Base-by-base conservation (phyloP, 2,113 vertebrate species). In the Poecilia latipinna region DNA sequence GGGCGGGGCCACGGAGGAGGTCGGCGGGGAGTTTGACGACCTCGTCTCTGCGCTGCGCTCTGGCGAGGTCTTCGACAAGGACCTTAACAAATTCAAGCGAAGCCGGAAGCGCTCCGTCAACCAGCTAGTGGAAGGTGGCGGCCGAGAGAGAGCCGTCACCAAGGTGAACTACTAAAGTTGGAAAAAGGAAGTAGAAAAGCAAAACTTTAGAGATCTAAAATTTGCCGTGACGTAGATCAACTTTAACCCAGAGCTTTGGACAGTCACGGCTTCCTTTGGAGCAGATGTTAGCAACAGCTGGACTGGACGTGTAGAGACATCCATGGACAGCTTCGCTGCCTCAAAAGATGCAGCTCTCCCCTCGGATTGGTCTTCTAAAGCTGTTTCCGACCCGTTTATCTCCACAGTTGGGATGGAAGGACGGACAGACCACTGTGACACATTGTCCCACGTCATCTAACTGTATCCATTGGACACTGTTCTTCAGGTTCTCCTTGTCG, bases 41-140 rank as follows among this genome's bases (percentile, higher is more conserved):
- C 93, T 99, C 80, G 97, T 99, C 69, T 97, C 96, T 0, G 97
- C 97, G 1, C 67, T 99, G 84, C 96, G 97, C 66, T 98, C 98
- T 0, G 98, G 97, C 3, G 97, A 99, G 89, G 98, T 99, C 79
- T 99, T 99, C 3, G 98, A 99, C 94, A 99, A 98, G 92, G 98
- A 99, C 95, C 96, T 99, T 79, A 96, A 96, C 90, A 99, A 99
- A 91, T 96, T 99, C 64, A 99, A 98, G 83, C 96, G 97, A 42
- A 97, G 96, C 92, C 97, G 98, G 87, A 99, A 99, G 89, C 96
- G 97, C 68, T 96, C 96, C 0, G 97, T 96, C 67, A 95, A 95
- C 94, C 96, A 97, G 91, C 92, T 95, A 77, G 86, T 93, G 57
- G 97, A 98, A 68, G 94, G 94, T 15, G 95, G 95, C 35, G 90